These are phyloP conservation scores for Craterocephalus amniculus DNA, from an alignment of 2,797 vertebrate genomes.

Conservation along the genomic window DNA sequence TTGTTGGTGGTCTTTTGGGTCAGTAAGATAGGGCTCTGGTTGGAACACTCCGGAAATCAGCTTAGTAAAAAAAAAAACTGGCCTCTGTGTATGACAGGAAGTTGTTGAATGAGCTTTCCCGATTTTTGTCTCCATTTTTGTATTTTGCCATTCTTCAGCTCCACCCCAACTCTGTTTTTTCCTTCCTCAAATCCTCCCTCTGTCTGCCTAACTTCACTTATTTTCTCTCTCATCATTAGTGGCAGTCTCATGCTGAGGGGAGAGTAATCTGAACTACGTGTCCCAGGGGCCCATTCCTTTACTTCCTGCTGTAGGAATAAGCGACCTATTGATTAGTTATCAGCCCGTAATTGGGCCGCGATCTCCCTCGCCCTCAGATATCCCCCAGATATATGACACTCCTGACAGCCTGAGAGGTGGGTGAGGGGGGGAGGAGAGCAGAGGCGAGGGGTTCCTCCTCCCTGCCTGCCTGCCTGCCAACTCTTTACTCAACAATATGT, in stretches of 20 bases:
- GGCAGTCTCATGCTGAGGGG: constrained; percentile 91
- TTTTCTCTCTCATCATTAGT: constrained; percentile 90
- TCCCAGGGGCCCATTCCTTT: constrained; percentile 98
- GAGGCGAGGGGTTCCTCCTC: constrained; percentile 53
- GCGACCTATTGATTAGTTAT: constrained; percentile 99
- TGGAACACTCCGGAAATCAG: constrained; percentile 14
- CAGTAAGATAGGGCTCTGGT: background rate
- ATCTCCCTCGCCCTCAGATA: constrained; percentile 90
- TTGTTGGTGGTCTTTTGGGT: background rate
- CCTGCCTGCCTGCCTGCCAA: constrained; percentile 88
- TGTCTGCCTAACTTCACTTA: constrained; percentile 64
- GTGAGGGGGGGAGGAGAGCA: constrained; percentile 44
- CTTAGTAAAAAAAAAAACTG: constrained; percentile 8
- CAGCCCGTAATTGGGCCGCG: constrained; percentile 98
- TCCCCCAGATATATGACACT: constrained; percentile 92
- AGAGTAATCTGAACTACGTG: constrained; percentile 98
- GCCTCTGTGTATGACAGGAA: constrained; percentile 10
- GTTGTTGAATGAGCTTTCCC: background rate
- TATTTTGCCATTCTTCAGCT: constrained; percentile 20
- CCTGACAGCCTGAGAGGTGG: constrained; percentile 87
- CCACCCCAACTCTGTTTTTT: background rate
- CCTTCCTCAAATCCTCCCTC: constrained; percentile 39
- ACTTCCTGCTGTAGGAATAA: constrained; percentile 99
- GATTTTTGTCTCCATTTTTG: constrained; percentile 13
- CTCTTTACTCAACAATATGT: constrained; percentile 95